A percentile compares a stretch with the other conserved stretches of the same genome.
Conservation (phyloP, 2,113 vertebrate species). For the Chionomys nivalis region DNA sequence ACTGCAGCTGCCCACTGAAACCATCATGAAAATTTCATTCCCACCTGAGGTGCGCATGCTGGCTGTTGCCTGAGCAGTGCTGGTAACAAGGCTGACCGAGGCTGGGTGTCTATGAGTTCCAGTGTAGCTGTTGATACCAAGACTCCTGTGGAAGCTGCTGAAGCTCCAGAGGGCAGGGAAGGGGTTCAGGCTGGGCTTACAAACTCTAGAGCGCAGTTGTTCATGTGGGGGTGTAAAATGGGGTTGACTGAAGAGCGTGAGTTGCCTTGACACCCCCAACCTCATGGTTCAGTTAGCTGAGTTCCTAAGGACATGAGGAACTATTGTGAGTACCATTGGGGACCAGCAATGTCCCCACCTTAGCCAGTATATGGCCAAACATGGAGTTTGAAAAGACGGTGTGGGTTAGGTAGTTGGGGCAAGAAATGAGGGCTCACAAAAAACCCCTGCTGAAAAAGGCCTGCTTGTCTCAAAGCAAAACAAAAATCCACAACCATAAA, state of each 20-base stretch:
- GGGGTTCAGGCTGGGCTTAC: neutral
- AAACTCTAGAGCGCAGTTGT: neutral
- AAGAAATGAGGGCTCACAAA: neutral
- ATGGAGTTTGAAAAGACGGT: neutral
- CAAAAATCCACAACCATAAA: neutral
- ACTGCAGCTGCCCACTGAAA: neutral
- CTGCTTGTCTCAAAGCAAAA: neutral
- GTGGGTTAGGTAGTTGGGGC: neutral
- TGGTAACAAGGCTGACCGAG: neutral
- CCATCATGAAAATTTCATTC: too few species aligned
- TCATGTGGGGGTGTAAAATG: neutral
- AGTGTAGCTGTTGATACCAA: neutral
- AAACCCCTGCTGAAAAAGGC: neutral
- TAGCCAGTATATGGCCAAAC: neutral
- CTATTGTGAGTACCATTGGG: neutral
- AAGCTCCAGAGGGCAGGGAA: neutral
- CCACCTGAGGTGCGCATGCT: neutral
- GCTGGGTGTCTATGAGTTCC: too few species aligned
- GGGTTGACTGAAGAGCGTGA: neutral
- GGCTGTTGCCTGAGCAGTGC: neutral
- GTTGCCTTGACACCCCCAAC: neutral
- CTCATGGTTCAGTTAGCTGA: neutral
- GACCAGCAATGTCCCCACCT: too few species aligned
- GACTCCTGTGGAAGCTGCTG: neutral
- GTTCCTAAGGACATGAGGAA: neutral